Conservation (phyloP, 2,888 invertebrate species). For the Pristionchus mayeri region DNA sequence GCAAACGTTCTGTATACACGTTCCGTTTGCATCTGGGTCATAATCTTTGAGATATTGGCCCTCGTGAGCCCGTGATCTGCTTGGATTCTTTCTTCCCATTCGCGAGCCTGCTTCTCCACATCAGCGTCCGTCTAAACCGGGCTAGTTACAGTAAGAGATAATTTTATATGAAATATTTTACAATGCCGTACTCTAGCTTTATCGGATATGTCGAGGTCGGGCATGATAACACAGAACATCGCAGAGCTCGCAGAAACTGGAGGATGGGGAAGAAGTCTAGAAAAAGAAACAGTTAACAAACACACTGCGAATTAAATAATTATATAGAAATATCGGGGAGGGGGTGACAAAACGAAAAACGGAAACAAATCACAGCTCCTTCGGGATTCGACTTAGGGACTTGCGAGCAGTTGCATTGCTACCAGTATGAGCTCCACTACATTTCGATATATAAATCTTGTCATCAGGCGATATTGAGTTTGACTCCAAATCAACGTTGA, state of each 20-base stretch:
- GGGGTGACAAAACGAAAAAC: too few species aligned
- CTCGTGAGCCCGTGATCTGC: constrained; percentile 67
- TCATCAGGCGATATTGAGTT: too few species aligned
- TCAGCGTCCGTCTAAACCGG: constrained; percentile 63
- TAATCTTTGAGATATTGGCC: constrained; percentile 62
- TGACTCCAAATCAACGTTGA: too few species aligned
- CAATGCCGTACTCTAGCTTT: constrained; percentile 53
- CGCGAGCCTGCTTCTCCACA: constrained; percentile 69
- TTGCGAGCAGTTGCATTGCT: too few species aligned
- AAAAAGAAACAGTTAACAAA: neutral
- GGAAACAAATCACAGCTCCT: too few species aligned
- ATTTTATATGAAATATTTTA: neutral
- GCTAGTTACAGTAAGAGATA: too few species aligned
- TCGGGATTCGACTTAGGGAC: too few species aligned
- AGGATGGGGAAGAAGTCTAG: constrained; percentile 41
- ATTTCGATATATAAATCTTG: too few species aligned
- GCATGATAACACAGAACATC: constrained; percentile 69
- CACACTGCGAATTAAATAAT: neutral
- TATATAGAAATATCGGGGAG: too few species aligned
- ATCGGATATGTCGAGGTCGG: constrained; percentile 69
- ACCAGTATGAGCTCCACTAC: too few species aligned
- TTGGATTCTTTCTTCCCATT: constrained; percentile 70
- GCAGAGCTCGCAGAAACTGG: constrained; percentile 1
- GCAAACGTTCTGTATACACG: constrained; percentile 28
- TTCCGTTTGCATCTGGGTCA: constrained; percentile 31